Percentiles rank a stretch among this genome's conserved stretches.
Evolutionary conservation across 1,140 invertebrate genomes (phyloP).

Genomic region (Lordiphosa clarofinis): DNA sequence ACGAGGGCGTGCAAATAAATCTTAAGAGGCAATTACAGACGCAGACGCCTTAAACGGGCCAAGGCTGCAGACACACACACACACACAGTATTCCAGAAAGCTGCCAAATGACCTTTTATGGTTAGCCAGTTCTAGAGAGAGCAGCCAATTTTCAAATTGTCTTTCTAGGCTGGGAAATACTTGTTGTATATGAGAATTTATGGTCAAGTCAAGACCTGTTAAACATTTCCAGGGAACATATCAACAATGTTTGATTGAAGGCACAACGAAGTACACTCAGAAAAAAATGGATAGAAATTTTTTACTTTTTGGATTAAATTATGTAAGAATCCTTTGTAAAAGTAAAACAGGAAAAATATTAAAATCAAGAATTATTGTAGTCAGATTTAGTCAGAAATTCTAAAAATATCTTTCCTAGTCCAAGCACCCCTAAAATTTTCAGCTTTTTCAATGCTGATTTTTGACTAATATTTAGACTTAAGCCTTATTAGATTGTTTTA

Average conservation of each 20-base stretch:
- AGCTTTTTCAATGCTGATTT: no score
- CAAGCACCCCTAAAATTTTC: no score
- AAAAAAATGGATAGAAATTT: background rate
- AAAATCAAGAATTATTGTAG: no score
- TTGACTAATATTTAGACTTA: no score
- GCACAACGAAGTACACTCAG: conserved; percentile 51
- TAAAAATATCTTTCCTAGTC: no score
- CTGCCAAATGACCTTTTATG: conserved; percentile 50
- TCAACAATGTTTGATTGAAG: conserved; percentile 49
- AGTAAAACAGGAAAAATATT: no score
- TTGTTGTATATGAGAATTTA: conserved; percentile 37
- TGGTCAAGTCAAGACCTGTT: conserved; percentile 48
- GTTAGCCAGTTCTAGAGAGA: conserved; percentile 10
- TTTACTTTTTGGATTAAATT: no score
- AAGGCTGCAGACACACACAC: conserved; percentile 31
- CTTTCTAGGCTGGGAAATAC: conserved; percentile 23
- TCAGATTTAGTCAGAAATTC: no score
- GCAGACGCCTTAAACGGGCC: conserved; percentile 44
- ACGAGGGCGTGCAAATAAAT: conserved; percentile 73
- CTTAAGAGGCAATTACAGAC: conserved; percentile 61
- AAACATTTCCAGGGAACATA: conserved; percentile 51
- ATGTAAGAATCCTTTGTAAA: no score
- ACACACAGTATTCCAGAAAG: conserved; percentile 26
- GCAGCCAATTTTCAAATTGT: conserved; percentile 54
- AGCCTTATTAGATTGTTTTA: no score